These are phyloP conservation scores for Muscina levida DNA, from an alignment of 2,888 invertebrate species.

Conservation along the genomic window DNA sequence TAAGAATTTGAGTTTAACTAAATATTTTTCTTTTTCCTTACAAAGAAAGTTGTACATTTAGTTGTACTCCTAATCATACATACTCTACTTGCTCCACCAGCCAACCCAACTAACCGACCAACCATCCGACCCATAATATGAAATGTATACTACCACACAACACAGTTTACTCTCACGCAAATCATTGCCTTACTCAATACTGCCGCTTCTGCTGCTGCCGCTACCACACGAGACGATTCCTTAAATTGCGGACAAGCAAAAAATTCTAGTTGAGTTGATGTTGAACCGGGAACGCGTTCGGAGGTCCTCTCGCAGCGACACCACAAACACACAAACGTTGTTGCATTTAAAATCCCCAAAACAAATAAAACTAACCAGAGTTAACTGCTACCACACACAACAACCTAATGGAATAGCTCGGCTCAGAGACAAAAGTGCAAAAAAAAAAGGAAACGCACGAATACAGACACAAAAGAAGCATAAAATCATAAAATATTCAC, in stretches of 20 bases:
- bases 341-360: conserved; percentile 54
- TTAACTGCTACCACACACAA: conserved; percentile 27
- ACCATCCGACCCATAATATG: neutral
- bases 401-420: neutral
- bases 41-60: neutral
- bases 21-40: neutral
- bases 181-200: conserved; percentile 64
- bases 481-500: conserved; percentile 34
- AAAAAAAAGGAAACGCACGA: conserved; percentile 45
- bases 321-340: conserved; percentile 52
- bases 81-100: neutral
- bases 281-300: conserved; percentile 72
- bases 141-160: conserved; percentile 7
- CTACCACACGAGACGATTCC: conserved; percentile 39
- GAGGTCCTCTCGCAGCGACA: conserved; percentile 67
- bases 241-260: conserved; percentile 58
- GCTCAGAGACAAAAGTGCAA: neutral
- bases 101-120: neutral
- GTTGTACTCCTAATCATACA: neutral
- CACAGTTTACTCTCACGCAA: conserved; percentile 56
- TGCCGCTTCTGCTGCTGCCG: neutral
- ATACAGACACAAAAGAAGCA: conserved; percentile 47
- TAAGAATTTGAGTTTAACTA: too few species aligned
- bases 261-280: conserved; percentile 70
- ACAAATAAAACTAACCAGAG: conserved; percentile 48